Evolutionary conservation across 1,140 invertebrate species (phyloP).

Genomic region (Drosophila virilis): DNA sequence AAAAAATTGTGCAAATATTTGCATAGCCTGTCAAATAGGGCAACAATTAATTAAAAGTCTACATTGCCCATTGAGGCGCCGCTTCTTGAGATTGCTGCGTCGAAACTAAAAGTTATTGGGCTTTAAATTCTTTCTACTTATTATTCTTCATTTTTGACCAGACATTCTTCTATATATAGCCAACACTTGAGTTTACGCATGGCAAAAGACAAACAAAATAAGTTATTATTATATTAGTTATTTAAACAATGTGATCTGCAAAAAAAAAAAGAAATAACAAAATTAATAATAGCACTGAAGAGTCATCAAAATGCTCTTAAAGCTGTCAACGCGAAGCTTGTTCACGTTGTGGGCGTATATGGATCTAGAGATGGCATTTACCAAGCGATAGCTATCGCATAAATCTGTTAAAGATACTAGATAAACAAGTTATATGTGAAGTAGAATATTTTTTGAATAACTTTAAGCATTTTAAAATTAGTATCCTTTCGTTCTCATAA

Average conservation of each 20-base stretch:
- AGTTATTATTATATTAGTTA: constrained; percentile 52
- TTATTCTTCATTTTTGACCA: constrained; percentile 16
- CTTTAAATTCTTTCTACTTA: not conserved
- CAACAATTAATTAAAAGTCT: constrained; percentile 24
- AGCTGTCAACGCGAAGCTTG: constrained; percentile 38
- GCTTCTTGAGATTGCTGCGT: constrained; percentile 20
- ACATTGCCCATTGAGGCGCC: constrained; percentile 9
- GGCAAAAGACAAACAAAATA: constrained; percentile 35
- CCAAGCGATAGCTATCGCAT: constrained; percentile 16
- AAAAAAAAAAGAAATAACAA: constrained; percentile 9
- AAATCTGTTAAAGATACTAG: not conserved
- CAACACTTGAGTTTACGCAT: constrained; percentile 35
- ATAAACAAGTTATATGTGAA: no score
- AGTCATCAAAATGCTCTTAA: constrained; percentile 37
- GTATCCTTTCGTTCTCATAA: no score
- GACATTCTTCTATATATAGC: constrained; percentile 39
- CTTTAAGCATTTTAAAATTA: no score
- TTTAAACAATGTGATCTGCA: constrained; percentile 34
- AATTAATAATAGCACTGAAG: constrained; percentile 39
- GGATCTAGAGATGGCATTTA: constrained; percentile 32
- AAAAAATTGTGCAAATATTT: constrained; percentile 54
- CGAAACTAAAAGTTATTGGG: constrained; percentile 38
- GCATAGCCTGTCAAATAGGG: constrained; percentile 27
- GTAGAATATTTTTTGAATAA: no score
- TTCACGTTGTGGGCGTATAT: constrained; percentile 37